A percentile compares a stretch with the other conserved stretches of the same genome.
Evolutionary conservation across 2,888 invertebrate genomes (phyloP).

Genomic region (Acrocyrtus sp.): DNA sequence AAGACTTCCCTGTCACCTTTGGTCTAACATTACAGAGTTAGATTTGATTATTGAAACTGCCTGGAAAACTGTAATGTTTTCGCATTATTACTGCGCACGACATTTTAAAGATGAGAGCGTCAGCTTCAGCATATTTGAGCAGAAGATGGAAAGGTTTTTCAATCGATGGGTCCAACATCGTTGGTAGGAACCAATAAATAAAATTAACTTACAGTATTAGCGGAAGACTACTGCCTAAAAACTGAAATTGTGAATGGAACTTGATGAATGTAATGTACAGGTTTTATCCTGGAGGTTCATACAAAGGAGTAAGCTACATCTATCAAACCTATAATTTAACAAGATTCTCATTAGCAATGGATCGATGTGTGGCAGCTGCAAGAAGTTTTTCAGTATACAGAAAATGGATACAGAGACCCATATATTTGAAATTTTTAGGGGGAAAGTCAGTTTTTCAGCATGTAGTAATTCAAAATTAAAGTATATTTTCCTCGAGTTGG

Average conservation of each 20-base stretch:
- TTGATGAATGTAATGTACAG: slow-evolving; percentile 12
- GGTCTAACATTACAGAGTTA: slow-evolving; percentile 41
- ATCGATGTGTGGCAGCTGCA: slow-evolving; percentile 54
- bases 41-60: slow-evolving; percentile 53
- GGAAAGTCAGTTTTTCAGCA: slow-evolving; percentile 37
- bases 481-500: background rate
- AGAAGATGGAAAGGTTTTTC: slow-evolving; percentile 54
- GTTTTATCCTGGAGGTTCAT: slow-evolving; percentile 52
- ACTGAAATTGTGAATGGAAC: background rate
- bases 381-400: slow-evolving; percentile 45
- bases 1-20: slow-evolving; percentile 33
- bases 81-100: slow-evolving; percentile 55
- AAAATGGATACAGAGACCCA: slow-evolving; percentile 50
- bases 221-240: background rate
- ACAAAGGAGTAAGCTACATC: slow-evolving; percentile 45
- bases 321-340: slow-evolving; percentile 53
- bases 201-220: no score
- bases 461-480: background rate
- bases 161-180: slow-evolving; percentile 57
- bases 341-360: slow-evolving; percentile 39
- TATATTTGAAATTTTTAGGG: slow-evolving; percentile 30
- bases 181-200: slow-evolving; percentile 36
- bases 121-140: slow-evolving; percentile 45
- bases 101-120: slow-evolving; percentile 37
- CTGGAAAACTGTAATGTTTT: slow-evolving; percentile 56